These are phyloP conservation scores for Amorpha juglandis DNA, from an alignment of 2,888 invertebrate species.

Conservation along the genomic window DNA sequence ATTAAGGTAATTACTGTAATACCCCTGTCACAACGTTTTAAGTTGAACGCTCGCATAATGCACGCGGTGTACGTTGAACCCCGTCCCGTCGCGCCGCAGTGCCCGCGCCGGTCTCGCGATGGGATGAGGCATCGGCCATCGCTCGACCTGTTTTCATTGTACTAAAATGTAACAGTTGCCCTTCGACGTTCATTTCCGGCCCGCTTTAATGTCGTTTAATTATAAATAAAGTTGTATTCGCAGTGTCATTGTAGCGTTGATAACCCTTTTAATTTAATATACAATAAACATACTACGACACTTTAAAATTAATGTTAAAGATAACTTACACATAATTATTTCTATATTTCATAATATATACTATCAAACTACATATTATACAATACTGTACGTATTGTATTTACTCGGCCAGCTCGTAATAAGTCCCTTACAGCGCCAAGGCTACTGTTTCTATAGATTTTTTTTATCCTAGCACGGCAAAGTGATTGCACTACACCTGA, in stretches of 20 bases:
- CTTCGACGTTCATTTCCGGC: slow-evolving; percentile 72
- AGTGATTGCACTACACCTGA: too few relatives aligned
- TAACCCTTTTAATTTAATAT: slow-evolving; percentile 32
- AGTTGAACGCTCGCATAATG: slow-evolving; percentile 76
- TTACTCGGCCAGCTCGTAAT: too few relatives aligned
- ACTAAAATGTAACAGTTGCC: slow-evolving; percentile 70
- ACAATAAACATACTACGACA: slow-evolving; percentile 19
- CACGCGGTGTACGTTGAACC: slow-evolving; percentile 44
- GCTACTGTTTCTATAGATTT: too few relatives aligned
- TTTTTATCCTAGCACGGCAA: too few relatives aligned
- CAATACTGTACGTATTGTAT: too few relatives aligned
- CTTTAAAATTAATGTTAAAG: background rate
- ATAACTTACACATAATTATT: too few relatives aligned
- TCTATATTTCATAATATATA: too few relatives aligned
- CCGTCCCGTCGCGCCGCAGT: slow-evolving; percentile 45
- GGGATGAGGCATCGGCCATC: slow-evolving; percentile 56
- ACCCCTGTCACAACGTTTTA: slow-evolving; percentile 80
- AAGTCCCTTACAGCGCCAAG: too few relatives aligned
- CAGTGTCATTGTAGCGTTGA: slow-evolving; percentile 58
- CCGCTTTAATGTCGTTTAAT: slow-evolving; percentile 75
- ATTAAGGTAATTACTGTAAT: slow-evolving; percentile 81
- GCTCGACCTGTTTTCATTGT: slow-evolving; percentile 53
- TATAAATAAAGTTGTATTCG: slow-evolving; percentile 58
- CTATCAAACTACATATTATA: too few relatives aligned
- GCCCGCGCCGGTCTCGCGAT: slow-evolving; percentile 47